Percentiles rank a stretch among this genome's conserved stretches.
Conservation (phyloP, 2,113 vertebrate genomes). For the Phalacrocorax brasilianus region DNA sequence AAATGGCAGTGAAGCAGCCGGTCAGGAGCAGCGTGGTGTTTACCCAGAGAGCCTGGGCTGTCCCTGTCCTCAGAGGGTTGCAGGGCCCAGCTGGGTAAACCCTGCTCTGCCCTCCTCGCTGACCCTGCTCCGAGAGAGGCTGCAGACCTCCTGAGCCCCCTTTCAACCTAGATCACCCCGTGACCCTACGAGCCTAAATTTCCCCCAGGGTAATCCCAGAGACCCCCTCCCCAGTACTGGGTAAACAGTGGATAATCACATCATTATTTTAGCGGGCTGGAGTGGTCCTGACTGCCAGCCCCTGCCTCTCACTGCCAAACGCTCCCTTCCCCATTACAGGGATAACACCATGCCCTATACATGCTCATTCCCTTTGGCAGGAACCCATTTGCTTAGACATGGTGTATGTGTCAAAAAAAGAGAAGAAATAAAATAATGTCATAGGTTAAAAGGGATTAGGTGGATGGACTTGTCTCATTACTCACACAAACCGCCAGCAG, state of each 20-base stretch:
- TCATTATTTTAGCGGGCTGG: neutral
- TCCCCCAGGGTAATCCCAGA: no score
- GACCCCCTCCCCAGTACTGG: neutral
- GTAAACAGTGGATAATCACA: neutral
- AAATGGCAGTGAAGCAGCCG: neutral
- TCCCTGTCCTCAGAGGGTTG: neutral
- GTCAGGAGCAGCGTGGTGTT: neutral
- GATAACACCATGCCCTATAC: neutral
- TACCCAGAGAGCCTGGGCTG: neutral
- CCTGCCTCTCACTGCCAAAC: neutral
- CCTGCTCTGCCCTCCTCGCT: neutral
- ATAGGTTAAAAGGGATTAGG: conserved; percentile 7
- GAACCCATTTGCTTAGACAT: neutral
- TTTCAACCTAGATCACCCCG: neutral
- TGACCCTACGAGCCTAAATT: neutral
- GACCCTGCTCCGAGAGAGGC: neutral
- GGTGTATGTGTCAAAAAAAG: neutral
- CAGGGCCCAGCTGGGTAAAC: neutral
- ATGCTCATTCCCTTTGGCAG: neutral
- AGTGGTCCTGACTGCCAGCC: neutral
- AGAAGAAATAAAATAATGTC: neutral
- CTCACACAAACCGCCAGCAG: neutral
- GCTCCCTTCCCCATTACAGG: neutral
- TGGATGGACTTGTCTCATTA: neutral
- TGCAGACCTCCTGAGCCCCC: neutral